Percentiles rank a stretch among this genome's conserved stretches.
phyloP scores from a whole-genome alignment of 2,888 invertebrate genomes.

The Sialis fuliginosa region DNA sequence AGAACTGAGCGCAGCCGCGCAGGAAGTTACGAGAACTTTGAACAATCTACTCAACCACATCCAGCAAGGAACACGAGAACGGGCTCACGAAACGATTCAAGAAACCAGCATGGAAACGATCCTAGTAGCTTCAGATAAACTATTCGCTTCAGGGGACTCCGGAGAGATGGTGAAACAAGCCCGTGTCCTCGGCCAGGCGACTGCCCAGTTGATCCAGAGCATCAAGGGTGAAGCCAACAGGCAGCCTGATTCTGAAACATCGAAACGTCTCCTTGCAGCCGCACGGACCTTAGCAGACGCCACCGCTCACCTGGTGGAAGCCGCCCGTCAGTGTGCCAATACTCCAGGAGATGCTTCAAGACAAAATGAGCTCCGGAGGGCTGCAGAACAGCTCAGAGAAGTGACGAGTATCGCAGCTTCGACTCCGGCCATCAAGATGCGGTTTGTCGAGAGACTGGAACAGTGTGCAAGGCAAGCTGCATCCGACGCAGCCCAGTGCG shows the following conservation, averaged over 20 bases:
- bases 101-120: slow-evolving; percentile 79
- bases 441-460: slow-evolving; percentile 46
- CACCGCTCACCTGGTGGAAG: slow-evolving; percentile 92
- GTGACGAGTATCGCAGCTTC: slow-evolving; percentile 76
- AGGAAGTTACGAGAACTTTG: slow-evolving; percentile 73
- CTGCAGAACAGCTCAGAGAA: slow-evolving; percentile 84
- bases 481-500: slow-evolving; percentile 77
- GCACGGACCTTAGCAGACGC: slow-evolving; percentile 92
- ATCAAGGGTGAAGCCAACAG: slow-evolving; percentile 91
- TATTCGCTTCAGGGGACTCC: slow-evolving; percentile 73
- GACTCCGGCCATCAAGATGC: slow-evolving; percentile 54
- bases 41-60: slow-evolving; percentile 83
- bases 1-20: slow-evolving; percentile 68
- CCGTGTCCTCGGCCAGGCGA: slow-evolving; percentile 78
- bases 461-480: slow-evolving; percentile 72
- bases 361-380: slow-evolving; percentile 68
- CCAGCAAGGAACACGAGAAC: slow-evolving; percentile 43
- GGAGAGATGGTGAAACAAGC: slow-evolving; percentile 92
- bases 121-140: slow-evolving; percentile 71
- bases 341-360: slow-evolving; percentile 64
- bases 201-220: slow-evolving; percentile 81
- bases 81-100: slow-evolving; percentile 45
- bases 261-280: slow-evolving; percentile 77
- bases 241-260: slow-evolving; percentile 73
- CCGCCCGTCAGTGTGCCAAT: slow-evolving; percentile 81